Evolutionary conservation across 2,888 invertebrate species (phyloP).

Genomic region (Empis stercorea): DNA sequence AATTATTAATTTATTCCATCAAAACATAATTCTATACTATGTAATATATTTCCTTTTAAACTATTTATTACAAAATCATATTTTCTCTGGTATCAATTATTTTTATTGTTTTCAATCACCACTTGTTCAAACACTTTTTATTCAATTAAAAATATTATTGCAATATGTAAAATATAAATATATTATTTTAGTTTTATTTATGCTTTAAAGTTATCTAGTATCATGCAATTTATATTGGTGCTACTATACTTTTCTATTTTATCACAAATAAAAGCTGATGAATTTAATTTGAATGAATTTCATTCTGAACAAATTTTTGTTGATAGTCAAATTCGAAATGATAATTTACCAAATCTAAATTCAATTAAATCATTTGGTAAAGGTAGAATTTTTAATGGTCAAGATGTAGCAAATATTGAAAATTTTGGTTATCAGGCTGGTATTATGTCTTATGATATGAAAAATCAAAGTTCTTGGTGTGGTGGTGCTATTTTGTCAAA

Average conservation of each 20-base stretch:
- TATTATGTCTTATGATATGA: not conserved
- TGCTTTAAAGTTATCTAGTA: too few relatives aligned
- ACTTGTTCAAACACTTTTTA: too few relatives aligned
- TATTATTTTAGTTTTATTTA: too few relatives aligned
- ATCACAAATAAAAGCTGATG: not conserved
- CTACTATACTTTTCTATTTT: not conserved
- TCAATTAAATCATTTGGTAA: not conserved
- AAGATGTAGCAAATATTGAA: not conserved
- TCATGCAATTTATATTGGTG: not conserved
- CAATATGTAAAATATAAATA: too few relatives aligned
- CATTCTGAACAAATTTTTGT: not conserved
- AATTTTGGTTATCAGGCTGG: not conserved
- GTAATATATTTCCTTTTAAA: too few relatives aligned
- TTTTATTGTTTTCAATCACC: too few relatives aligned
- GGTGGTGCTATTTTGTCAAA: not conserved
- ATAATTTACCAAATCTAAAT: too few relatives aligned
- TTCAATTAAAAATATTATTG: too few relatives aligned
- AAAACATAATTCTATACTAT: too few relatives aligned
- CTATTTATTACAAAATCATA: too few relatives aligned
- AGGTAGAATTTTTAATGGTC: not conserved
- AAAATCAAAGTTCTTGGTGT: not conserved
- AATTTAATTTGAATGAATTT: not conserved
- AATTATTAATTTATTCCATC: too few relatives aligned
- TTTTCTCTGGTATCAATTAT: too few relatives aligned
- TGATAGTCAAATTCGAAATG: not conserved